Evolutionary conservation across 1,140 invertebrate species (phyloP).

Genomic region (Chrysoperla carnea): DNA sequence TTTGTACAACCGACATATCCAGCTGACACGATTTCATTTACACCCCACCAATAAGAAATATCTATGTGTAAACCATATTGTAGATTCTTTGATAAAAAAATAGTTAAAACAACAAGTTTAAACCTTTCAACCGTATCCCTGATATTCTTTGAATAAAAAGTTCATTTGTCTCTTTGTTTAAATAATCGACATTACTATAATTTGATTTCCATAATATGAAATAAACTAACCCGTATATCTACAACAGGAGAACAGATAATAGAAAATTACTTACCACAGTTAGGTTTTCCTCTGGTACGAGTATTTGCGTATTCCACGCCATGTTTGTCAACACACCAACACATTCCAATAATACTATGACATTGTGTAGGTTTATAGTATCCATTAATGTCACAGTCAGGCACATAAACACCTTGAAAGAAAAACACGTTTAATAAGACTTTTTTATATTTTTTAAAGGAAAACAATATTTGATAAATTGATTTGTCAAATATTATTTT

Average conservation of each 20-base stretch:
- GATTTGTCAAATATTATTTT: too few species aligned
- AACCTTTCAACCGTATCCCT: too few species aligned
- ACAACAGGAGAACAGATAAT: not conserved
- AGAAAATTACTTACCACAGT: constrained; percentile 51
- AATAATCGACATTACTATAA: not conserved
- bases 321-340: constrained; percentile 88
- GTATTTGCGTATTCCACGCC: constrained; percentile 75
- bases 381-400: constrained; percentile 69
- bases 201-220: not conserved
- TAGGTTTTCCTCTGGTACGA: constrained; percentile 62
- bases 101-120: too few species aligned
- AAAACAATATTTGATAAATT: too few species aligned
- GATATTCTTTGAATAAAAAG: too few species aligned
- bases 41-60: too few species aligned
- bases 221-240: not conserved
- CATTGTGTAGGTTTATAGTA: constrained; percentile 77
- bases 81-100: too few species aligned
- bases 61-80: too few species aligned
- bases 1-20: too few species aligned
- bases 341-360: constrained; percentile 62
- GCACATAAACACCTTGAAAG: constrained; percentile 51
- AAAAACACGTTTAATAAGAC: not conserved
- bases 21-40: too few species aligned
- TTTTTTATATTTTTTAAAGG: too few species aligned
- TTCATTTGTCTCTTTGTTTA: too few species aligned